Conservation (phyloP, 2,797 vertebrate species). For the Chiroxiphia lanceolata region DNA sequence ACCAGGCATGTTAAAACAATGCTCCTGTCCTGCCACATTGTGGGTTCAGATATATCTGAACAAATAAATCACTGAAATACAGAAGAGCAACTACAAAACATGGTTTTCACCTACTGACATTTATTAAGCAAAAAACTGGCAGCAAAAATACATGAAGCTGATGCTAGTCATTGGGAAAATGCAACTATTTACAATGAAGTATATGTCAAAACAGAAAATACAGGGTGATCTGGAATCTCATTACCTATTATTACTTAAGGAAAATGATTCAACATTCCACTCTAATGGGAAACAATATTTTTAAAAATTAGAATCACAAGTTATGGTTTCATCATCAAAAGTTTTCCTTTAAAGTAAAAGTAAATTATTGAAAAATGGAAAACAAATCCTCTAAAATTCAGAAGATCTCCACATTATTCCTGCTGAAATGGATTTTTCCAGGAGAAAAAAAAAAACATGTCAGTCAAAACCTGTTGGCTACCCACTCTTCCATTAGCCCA, state of each 20-base stretch:
- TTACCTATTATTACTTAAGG: not conserved
- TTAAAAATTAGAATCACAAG: not conserved
- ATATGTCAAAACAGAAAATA: not conserved
- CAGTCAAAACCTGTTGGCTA: not conserved
- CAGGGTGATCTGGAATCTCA: not conserved
- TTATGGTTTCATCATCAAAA: not conserved
- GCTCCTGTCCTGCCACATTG: not conserved
- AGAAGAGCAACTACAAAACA: not conserved
- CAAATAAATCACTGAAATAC: slow-evolving; percentile 1
- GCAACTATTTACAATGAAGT: not conserved
- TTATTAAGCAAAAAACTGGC: slow-evolving; percentile 13
- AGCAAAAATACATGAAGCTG: not conserved
- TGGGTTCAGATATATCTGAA: not conserved
- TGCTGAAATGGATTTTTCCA: not conserved
- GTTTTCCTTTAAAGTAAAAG: not conserved
- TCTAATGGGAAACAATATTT: not conserved
- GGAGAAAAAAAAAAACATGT: not conserved
- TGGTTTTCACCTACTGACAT: not conserved
- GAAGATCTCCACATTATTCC: not conserved
- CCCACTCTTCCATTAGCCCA: not conserved
- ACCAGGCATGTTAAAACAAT: not conserved
- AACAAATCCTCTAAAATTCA: not conserved
- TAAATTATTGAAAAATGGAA: not conserved
- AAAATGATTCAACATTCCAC: not conserved
- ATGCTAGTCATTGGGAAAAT: not conserved